A percentile compares a stretch with the other conserved stretches of the same genome.
Conservation (phyloP, 2,113 vertebrate species). For the Panthera tigris region DNA sequence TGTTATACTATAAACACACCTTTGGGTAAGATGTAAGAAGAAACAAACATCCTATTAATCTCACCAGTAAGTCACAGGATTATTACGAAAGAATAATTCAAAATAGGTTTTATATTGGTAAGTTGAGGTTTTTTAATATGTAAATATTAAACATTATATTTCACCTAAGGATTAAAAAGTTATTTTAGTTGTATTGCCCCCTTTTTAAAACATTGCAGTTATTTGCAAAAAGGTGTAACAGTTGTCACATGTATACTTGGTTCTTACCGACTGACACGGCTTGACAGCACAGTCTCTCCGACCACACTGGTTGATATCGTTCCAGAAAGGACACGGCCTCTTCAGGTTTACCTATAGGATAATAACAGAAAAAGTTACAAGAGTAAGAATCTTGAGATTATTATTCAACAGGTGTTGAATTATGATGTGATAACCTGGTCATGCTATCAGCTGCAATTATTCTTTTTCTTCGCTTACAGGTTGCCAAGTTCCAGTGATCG, state of each 20-base stretch:
- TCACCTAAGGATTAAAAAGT: neutral
- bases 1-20: neutral
- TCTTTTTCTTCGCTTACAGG: neutral
- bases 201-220: neutral
- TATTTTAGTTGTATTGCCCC: neutral
- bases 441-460: neutral
- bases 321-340: conserved; percentile 96
- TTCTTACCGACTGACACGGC: conserved; percentile 92
- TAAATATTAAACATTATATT: conserved; percentile 22
- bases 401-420: neutral
- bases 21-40: neutral
- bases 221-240: neutral
- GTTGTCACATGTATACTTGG: neutral
- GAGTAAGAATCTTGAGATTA: neutral
- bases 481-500: neutral
- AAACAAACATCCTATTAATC: conserved; percentile 21
- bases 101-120: conserved; percentile 22
- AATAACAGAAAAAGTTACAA: neutral
- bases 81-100: conserved; percentile 7
- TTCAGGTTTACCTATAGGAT: conserved; percentile 92
- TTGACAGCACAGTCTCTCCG: conserved; percentile 91
- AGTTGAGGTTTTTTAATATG: neutral
- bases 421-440: neutral
- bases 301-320: conserved; percentile 89
- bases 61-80: neutral